These are phyloP conservation scores for Calameuta pallipes DNA, from an alignment of 2,888 invertebrate species.

Conservation along the genomic window DNA sequence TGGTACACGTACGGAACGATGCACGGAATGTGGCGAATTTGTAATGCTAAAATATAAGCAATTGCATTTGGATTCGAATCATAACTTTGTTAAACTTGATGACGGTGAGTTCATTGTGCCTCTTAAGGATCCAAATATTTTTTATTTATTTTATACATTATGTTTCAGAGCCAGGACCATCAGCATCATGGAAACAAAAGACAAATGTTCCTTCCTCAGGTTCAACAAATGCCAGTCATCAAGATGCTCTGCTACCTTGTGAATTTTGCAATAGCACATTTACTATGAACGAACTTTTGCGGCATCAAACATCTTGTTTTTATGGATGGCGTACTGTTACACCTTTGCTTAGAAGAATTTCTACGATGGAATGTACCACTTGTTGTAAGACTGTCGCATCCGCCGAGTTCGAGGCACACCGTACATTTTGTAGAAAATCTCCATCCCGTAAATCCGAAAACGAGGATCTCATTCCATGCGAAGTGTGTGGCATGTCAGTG, in stretches of 20 bases:
- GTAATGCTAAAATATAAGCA: slow-evolving; percentile 78
- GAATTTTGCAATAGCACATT: slow-evolving; percentile 1
- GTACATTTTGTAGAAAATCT: background rate
- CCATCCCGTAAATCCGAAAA: background rate
- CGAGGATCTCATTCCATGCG: background rate
- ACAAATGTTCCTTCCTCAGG: background rate
- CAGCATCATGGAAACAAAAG: slow-evolving; percentile 64
- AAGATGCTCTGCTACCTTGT: background rate
- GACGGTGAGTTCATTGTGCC: slow-evolving; percentile 67
- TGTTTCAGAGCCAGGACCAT: slow-evolving; percentile 67
- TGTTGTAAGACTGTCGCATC: background rate
- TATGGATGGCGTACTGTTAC: background rate
- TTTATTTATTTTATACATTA: background rate
- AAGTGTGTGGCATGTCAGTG: background rate
- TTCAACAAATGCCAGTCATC: background rate
- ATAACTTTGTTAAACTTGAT: slow-evolving; percentile 73
- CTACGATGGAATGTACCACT: background rate
- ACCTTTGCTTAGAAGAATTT: background rate
- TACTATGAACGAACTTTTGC: background rate
- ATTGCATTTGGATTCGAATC: slow-evolving; percentile 74
- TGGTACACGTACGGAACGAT: slow-evolving; percentile 78
- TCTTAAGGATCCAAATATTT: background rate
- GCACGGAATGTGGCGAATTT: slow-evolving; percentile 75
- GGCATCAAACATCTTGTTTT: background rate
- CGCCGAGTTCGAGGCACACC: background rate